Conservation (phyloP, 2,113 vertebrate genomes). For the Onychostruthus taczanowskii region DNA sequence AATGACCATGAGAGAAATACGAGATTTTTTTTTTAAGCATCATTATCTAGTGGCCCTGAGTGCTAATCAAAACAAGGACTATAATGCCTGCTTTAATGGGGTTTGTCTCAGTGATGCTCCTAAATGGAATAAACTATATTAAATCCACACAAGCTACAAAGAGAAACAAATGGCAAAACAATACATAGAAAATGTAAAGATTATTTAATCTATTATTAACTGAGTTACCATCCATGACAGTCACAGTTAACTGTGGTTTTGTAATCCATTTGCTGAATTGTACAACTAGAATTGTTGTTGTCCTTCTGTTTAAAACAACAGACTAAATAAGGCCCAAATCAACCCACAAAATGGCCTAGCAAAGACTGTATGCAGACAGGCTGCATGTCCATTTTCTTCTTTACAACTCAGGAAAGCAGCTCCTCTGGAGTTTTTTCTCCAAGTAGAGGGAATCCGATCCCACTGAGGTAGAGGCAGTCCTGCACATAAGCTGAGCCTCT, state of each 20-base stretch:
- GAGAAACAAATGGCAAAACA: slow-evolving; percentile 45
- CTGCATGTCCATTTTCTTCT: not conserved
- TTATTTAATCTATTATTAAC: slow-evolving; percentile 37
- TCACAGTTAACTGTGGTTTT: not conserved
- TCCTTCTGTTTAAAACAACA: not conserved
- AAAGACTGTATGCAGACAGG: not conserved
- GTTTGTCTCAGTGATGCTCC: slow-evolving; percentile 42
- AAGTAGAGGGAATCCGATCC: not conserved
- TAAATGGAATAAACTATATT: slow-evolving; percentile 44
- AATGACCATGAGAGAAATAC: not conserved
- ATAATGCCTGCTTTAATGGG: slow-evolving; percentile 41
- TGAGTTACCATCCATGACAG: not conserved
- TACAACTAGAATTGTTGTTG: not conserved
- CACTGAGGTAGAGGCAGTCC: not conserved
- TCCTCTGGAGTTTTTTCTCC: not conserved
- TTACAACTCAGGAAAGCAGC: not conserved
- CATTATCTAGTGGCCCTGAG: slow-evolving; percentile 31
- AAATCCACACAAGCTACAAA: slow-evolving; percentile 18
- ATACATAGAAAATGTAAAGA: slow-evolving; percentile 7
- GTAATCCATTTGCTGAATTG: not conserved
- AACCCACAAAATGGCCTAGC: not conserved
- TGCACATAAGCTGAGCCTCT: not conserved
- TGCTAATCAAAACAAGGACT: slow-evolving; percentile 48
- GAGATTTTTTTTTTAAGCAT: not conserved
- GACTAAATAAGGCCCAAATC: not conserved